A percentile compares a stretch with the other conserved stretches of the same genome.
Conservation (phyloP, 2,797 vertebrate species). For the Acipenser oxyrinchus region DNA sequence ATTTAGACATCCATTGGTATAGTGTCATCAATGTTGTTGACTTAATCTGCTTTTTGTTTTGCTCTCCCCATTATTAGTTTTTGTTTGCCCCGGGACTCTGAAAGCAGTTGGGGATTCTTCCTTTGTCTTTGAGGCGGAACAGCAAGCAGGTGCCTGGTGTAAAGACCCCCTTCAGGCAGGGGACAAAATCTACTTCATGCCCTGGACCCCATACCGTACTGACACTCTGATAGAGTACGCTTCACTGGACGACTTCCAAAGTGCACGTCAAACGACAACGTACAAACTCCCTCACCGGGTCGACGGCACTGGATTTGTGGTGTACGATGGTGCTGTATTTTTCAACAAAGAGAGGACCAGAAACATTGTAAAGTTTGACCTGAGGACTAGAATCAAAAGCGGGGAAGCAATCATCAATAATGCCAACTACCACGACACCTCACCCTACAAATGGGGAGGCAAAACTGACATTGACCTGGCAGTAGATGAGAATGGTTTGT, state of each 20-base stretch:
- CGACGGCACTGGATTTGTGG: slow-evolving; percentile 96
- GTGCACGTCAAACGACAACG: slow-evolving; percentile 83
- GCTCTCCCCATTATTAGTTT: slow-evolving; percentile 90
- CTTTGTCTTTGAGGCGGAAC: slow-evolving; percentile 95
- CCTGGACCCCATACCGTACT: slow-evolving; percentile 97
- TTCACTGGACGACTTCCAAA: slow-evolving; percentile 92
- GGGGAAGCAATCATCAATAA: slow-evolving; percentile 98
- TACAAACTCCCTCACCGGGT: slow-evolving; percentile 96
- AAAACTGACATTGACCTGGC: slow-evolving; percentile 97
- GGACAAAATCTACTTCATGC: slow-evolving; percentile 99
- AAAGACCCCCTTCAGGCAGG: slow-evolving; percentile 97
- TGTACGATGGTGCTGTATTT: slow-evolving; percentile 96
- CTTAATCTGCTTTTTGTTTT: slow-evolving; percentile 68
- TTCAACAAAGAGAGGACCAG: slow-evolving; percentile 98
- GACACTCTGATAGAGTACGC: slow-evolving; percentile 95
- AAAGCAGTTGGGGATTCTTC: slow-evolving; percentile 95
- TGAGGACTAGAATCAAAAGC: slow-evolving; percentile 98
- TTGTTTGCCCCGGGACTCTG: slow-evolving; percentile 99
- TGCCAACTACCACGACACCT: slow-evolving; percentile 97
- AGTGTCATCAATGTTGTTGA: slow-evolving; percentile 41
- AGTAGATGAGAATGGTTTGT: slow-evolving; percentile 94
- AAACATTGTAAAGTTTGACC: slow-evolving; percentile 97
- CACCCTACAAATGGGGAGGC: slow-evolving; percentile 95
- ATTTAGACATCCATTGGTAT: slow-evolving; percentile 34
- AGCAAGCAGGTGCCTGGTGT: slow-evolving; percentile 98